phyloP scores from a whole-genome alignment of 2,113 vertebrate genomes.

The Turnix velox region DNA sequence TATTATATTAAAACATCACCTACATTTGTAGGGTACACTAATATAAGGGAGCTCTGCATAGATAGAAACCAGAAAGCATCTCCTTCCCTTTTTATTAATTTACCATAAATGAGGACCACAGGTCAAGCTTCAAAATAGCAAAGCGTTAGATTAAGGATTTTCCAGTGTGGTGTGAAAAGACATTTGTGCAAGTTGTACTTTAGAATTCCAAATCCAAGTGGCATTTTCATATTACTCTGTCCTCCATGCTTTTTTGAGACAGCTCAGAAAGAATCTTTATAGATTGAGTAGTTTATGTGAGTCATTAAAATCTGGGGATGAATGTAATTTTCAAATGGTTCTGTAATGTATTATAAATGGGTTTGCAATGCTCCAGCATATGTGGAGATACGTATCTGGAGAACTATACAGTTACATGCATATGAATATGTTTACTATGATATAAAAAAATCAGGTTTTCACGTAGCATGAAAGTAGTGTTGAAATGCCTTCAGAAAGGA shows the following conservation, averaged over 20 bases:
- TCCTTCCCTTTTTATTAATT: neutral
- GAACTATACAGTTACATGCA: slow-evolving; percentile 27
- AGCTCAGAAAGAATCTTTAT: neutral
- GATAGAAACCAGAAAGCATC: neutral
- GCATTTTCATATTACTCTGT: no score
- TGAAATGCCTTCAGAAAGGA: slow-evolving; percentile 23
- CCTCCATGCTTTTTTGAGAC: neutral
- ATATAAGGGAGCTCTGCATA: neutral
- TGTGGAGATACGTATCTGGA: slow-evolving; percentile 25
- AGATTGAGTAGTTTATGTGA: neutral
- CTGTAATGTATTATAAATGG: slow-evolving; percentile 34
- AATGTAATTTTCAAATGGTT: neutral
- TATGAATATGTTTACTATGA: neutral
- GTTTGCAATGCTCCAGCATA: neutral
- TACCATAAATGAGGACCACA: neutral
- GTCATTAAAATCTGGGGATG: slow-evolving; percentile 2
- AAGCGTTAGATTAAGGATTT: neutral
- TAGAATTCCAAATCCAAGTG: no score
- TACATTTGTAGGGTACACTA: neutral
- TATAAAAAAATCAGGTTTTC: neutral
- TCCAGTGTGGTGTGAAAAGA: neutral
- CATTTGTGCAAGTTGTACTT: neutral
- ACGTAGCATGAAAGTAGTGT: neutral
- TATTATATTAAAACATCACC: neutral
- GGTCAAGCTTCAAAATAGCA: neutral